phyloP scores from a whole-genome alignment of 2,888 invertebrate genomes.

The Orgyia antiqua region DNA sequence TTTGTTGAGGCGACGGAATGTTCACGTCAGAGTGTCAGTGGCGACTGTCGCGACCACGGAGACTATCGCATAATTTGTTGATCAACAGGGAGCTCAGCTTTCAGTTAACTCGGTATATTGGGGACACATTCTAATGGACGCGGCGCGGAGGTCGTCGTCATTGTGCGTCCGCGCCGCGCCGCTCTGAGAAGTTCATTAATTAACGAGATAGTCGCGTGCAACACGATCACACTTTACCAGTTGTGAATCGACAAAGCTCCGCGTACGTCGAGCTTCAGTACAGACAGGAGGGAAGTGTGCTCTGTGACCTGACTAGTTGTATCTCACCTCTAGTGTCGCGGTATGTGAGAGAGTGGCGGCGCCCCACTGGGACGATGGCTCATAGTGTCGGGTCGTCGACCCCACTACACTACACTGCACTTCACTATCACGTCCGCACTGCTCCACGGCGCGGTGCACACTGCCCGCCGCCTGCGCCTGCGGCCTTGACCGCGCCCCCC shows the following conservation, averaged over 20 bases:
- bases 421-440: constrained; percentile 21
- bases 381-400: constrained; percentile 73
- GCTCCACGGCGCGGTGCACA: constrained; percentile 30
- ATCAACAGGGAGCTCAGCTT: too few species aligned
- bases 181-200: too few species aligned
- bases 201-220: constrained; percentile 3
- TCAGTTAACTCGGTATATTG: too few species aligned
- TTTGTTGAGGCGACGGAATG: neutral
- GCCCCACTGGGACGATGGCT: constrained; percentile 60
- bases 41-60: neutral
- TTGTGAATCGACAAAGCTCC: too few species aligned
- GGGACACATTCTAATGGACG: too few species aligned
- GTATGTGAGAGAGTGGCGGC: constrained; percentile 25
- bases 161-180: constrained; percentile 1
- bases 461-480: constrained; percentile 49
- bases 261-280: too few species aligned
- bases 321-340: constrained; percentile 35
- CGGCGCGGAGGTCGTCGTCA: neutral
- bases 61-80: too few species aligned
- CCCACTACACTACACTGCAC: constrained; percentile 38
- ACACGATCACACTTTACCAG: too few species aligned
- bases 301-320: too few species aligned
- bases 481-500: constrained; percentile 60
- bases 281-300: too few species aligned
- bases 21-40: too few species aligned